These are phyloP conservation scores for Eudasyphora cyanicolor DNA, from an alignment of 2,888 invertebrate genomes.

Conservation along the genomic window DNA sequence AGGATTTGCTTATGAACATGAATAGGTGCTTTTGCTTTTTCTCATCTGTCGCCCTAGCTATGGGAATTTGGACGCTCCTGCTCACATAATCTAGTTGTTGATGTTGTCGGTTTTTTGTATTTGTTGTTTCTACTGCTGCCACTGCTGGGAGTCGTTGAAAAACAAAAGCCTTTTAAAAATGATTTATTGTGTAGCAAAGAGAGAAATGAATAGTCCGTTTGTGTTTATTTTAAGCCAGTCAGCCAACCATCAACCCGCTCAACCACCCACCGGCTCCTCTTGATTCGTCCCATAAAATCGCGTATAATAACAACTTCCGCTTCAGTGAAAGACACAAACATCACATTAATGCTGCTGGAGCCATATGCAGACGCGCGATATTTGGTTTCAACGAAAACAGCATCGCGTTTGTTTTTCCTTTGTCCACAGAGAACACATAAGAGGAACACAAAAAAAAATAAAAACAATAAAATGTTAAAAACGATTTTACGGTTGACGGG, in stretches of 20 bases:
- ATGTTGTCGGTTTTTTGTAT: not conserved
- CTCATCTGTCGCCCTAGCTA: not conserved
- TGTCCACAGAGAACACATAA: not conserved
- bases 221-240: constrained; percentile 32
- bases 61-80: not conserved
- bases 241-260: too few species aligned
- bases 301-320: constrained; percentile 37
- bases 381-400: constrained; percentile 6
- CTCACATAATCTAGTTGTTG: not conserved
- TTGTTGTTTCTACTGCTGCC: constrained; percentile 6
- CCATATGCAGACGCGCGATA: constrained; percentile 54
- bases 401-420: not conserved
- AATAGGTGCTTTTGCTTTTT: not conserved
- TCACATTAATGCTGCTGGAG: constrained; percentile 47
- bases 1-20: not conserved
- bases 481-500: too few species aligned
- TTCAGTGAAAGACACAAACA: constrained; percentile 43
- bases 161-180: constrained; percentile 38
- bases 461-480: too few species aligned
- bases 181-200: constrained; percentile 15
- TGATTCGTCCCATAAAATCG: constrained; percentile 21
- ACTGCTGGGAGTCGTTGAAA: constrained; percentile 14
- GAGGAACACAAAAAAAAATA: not conserved
- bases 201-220: not conserved
- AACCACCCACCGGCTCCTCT: not conserved